A percentile compares a stretch with the other conserved stretches of the same genome.
phyloP scores from a whole-genome alignment of 2,797 vertebrate species.

The Thamnophis elegans region DNA sequence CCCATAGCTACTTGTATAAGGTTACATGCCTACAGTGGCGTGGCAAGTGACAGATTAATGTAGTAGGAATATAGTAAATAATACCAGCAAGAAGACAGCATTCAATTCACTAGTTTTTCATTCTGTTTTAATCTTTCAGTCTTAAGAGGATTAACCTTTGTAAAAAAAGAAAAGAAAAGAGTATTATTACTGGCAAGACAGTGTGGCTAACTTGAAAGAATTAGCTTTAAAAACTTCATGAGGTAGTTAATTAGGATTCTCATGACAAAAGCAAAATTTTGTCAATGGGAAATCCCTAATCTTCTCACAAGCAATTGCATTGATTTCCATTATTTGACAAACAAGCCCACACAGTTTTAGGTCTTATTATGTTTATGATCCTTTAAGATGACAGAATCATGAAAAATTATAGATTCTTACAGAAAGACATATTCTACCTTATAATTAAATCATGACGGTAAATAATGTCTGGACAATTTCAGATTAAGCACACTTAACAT shows the following conservation, averaged over 20 bases:
- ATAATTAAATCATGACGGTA: slow-evolving; percentile 43
- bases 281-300: slow-evolving; percentile 11
- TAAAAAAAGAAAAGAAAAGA: neutral
- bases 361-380: slow-evolving; percentile 32
- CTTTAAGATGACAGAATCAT: slow-evolving; percentile 21
- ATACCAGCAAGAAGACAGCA: neutral
- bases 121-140: neutral
- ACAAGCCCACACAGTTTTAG: slow-evolving; percentile 26
- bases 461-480: slow-evolving; percentile 34
- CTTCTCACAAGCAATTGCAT: slow-evolving; percentile 26
- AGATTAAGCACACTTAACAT: slow-evolving; percentile 38
- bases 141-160: neutral
- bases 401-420: slow-evolving; percentile 38
- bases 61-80: neutral
- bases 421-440: slow-evolving; percentile 40
- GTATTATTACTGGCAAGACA: slow-evolving; percentile 9
- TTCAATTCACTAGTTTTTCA: neutral
- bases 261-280: slow-evolving; percentile 42
- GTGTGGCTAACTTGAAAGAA: neutral
- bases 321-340: slow-evolving; percentile 42
- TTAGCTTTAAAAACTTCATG: neutral
- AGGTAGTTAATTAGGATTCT: slow-evolving; percentile 14
- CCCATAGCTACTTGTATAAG: neutral
- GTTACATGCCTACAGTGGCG: neutral
- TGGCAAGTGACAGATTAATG: neutral